Evolutionary conservation across 2,113 vertebrate genomes (phyloP).

Genomic region (Ascaphus truei): DNA sequence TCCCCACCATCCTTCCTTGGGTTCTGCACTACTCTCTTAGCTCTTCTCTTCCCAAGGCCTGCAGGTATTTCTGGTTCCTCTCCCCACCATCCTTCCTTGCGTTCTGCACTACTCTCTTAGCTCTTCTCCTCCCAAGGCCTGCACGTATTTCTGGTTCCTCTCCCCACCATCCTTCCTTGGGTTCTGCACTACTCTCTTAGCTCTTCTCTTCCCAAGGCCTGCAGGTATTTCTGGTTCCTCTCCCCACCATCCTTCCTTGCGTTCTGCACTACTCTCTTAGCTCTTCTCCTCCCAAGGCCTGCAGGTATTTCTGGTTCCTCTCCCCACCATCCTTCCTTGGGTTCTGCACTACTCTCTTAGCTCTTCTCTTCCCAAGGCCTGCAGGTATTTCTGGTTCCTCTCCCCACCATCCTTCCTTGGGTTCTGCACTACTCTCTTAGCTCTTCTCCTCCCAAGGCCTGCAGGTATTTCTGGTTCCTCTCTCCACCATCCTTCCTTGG

Average conservation of each 20-base stretch:
- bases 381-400: no score
- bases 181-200: neutral
- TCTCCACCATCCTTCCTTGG: slow-evolving; percentile 11
- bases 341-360: neutral
- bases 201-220: neutral
- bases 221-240: slow-evolving; percentile 28
- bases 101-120: no score
- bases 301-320: slow-evolving; percentile 28
- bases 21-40: neutral
- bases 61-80: no score
- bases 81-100: no score
- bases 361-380: neutral
- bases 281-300: neutral
- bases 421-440: neutral
- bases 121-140: no score
- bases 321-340: slow-evolving; percentile 11
- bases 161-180: slow-evolving; percentile 11
- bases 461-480: slow-evolving; percentile 28
- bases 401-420: slow-evolving; percentile 3
- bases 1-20: slow-evolving; percentile 11
- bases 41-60: neutral
- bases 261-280: neutral
- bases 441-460: neutral
- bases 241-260: slow-evolving; percentile 11
- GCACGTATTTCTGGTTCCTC: no score